Base-by-base conservation (phyloP, 2,113 vertebrate genomes). In the Larimichthys polyactis region DNA sequence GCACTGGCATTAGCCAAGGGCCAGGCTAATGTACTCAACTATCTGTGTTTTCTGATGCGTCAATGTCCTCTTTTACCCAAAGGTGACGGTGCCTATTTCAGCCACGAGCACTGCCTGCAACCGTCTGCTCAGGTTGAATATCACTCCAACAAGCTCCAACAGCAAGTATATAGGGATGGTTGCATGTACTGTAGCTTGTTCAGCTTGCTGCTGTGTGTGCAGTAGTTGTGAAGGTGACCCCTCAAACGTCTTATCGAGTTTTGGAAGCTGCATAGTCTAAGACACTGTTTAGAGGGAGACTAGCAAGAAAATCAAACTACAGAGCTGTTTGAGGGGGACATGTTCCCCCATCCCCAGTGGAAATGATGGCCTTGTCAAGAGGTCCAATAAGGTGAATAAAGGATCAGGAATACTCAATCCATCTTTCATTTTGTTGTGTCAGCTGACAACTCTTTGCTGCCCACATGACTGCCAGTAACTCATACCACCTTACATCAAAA, bases 1-100 rank as follows among this genome's bases (percentile, higher is more conserved):
- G 16, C 29, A 24, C n/a, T 52, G 51, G 71, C 59, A 67, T 84
- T 67, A 29, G 48, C 66, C 44, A 55, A 52, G 62, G 46, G 36
- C 73, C 62, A 44, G 59, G 40, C 36, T 83, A 29, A 44, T 43
- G 68, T 49, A 1, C 36, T 46, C 11, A 71, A 67, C 68, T 58
- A 75, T 64, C 57, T 46, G 43, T 32, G 24, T 48, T 60, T 60
- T 29, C 24, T 4, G 6, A 4, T 5, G 11, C 44, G n/a, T 16
- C 12, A 36, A 27, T 17, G 71, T 22, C 11, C 55, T 58, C 36
- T 54, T 54, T 54, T n/a, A 22, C 20, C 20, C 20, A 22, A 20
- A 52, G 7, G 19, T 20, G 7, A 14, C 11, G 3, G n/a, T 57
- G 11, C 11, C 24, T 57, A 11, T 54, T 11, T 54, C 51, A 52